These are phyloP conservation scores for Tridacna gigas DNA, from an alignment of 2,888 invertebrate species.

Conservation along the genomic window DNA sequence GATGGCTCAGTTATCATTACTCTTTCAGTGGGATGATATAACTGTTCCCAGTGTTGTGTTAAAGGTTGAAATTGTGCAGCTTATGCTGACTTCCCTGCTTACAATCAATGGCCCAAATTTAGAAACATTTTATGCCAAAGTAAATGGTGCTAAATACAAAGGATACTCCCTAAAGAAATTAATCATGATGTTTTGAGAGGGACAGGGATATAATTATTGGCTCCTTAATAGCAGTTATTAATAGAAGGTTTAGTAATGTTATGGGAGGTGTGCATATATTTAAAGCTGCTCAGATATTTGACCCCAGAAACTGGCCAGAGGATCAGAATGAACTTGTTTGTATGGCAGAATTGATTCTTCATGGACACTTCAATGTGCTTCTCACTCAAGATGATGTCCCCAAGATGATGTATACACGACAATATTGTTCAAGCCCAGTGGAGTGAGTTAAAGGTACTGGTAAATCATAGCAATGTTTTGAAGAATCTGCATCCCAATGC, in stretches of 20 bases:
- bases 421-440: constrained; percentile 45
- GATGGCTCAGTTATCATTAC: constrained; percentile 7
- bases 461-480: constrained; percentile 33
- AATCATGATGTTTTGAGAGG: constrained; percentile 7
- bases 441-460: constrained; percentile 46
- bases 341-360: no score
- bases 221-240: constrained; percentile 28
- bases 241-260: constrained; percentile 35
- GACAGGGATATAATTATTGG: constrained; percentile 41
- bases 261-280: constrained; percentile 17
- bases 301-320: constrained; percentile 58
- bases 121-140: constrained; percentile 9
- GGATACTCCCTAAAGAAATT: constrained; percentile 26
- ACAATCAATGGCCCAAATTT: constrained; percentile 32
- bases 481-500: constrained; percentile 38
- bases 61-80: constrained; percentile 40
- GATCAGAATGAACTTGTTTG: neutral
- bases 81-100: constrained; percentile 5
- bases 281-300: constrained; percentile 42
- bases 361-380: constrained; percentile 29
- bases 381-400: no score
- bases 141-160: constrained; percentile 10
- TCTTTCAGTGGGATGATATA: constrained; percentile 47
- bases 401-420: no score
- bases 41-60: constrained; percentile 54